A percentile compares a stretch with the other conserved stretches of the same genome.
Conservation (phyloP, 2,797 vertebrate species). For the Macrochelys suwanniensis region DNA sequence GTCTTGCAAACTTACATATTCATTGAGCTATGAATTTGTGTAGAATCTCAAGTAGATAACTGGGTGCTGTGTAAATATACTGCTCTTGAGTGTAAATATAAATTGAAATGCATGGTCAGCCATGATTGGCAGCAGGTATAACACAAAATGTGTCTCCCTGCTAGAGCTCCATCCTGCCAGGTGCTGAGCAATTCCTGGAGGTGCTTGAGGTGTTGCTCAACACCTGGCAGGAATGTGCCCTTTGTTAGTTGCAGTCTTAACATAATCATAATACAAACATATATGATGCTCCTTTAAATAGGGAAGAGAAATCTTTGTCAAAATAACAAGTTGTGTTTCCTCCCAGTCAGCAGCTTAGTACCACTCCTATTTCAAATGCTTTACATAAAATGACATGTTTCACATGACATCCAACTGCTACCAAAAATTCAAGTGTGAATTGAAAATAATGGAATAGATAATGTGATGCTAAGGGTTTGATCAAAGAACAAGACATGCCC, state of each 20-base stretch:
- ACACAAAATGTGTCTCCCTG: neutral
- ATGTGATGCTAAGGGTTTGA: neutral
- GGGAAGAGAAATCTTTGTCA: neutral
- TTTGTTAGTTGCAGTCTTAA: neutral
- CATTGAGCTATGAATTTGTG: neutral
- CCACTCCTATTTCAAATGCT: neutral
- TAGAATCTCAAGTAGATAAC: neutral
- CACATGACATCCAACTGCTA: neutral
- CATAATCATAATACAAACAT: neutral
- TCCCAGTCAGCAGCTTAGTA: neutral
- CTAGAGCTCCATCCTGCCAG: neutral
- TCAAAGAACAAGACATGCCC: neutral
- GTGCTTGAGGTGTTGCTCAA: neutral
- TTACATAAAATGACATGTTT: neutral
- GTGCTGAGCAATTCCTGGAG: neutral
- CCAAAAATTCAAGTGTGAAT: neutral
- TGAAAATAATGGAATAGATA: neutral
- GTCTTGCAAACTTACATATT: neutral
- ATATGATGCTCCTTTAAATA: neutral
- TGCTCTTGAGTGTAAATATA: neutral
- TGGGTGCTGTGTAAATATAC: neutral
- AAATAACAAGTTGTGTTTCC: accelerated
- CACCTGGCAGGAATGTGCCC: neutral
- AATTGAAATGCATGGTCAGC: neutral
- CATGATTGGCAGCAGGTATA: neutral